phyloP scores from a whole-genome alignment of 2,888 invertebrate species.

The Stenurella melanura region DNA sequence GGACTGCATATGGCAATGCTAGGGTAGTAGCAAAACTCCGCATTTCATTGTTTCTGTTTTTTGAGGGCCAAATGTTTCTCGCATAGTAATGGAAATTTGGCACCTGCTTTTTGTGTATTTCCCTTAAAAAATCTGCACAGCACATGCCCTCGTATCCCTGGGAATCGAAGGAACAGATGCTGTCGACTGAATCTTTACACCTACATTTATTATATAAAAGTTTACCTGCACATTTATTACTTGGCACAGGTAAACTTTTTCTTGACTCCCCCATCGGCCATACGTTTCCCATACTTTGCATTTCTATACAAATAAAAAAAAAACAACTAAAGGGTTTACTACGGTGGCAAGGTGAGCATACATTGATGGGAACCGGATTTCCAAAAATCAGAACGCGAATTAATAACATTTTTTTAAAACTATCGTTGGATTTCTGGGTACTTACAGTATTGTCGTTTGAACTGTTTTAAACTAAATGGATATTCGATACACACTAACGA shows the following conservation, averaged over 20 bases:
- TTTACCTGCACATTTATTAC: constrained; percentile 63
- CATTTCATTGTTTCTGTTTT: constrained; percentile 35
- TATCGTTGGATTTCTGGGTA: too few species aligned
- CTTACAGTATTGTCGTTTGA: too few species aligned
- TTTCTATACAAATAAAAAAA: constrained; percentile 34
- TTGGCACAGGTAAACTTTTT: constrained; percentile 60
- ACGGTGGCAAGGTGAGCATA: constrained; percentile 24
- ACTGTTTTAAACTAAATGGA: too few species aligned
- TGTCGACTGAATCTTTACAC: constrained; percentile 63
- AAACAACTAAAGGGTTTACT: constrained; percentile 26
- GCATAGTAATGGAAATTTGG: constrained; percentile 56
- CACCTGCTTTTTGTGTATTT: constrained; percentile 64
- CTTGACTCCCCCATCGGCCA: constrained; percentile 48
- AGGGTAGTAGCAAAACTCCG: background rate
- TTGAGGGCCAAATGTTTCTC: constrained; percentile 47
- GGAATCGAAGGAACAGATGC: constrained; percentile 66
- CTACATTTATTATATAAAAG: constrained; percentile 60
- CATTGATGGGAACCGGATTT: background rate
- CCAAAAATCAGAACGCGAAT: background rate
- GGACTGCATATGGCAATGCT: background rate
- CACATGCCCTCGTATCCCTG: constrained; percentile 66
- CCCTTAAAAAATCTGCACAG: constrained; percentile 66
- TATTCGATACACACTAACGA: too few species aligned
- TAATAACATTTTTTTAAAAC: background rate
- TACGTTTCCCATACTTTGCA: constrained; percentile 52